These are phyloP conservation scores for Aelia acuminata DNA, from an alignment of 2,888 invertebrate species.

Conservation along the genomic window DNA sequence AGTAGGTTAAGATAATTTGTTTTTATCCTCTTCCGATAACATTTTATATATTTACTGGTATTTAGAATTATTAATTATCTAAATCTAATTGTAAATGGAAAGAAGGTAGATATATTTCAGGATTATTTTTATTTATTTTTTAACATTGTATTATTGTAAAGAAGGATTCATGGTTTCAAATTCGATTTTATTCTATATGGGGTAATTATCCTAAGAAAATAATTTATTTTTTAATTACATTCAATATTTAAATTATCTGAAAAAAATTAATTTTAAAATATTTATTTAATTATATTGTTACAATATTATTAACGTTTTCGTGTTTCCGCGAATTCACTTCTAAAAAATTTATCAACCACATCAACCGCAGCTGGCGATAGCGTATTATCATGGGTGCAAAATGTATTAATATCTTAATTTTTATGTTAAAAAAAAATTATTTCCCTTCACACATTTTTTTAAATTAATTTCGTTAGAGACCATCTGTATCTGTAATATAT, in stretches of 20 bases:
- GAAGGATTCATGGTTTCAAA: background rate
- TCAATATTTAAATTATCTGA: background rate
- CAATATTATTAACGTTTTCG: too few relatives aligned
- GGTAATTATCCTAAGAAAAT: too few relatives aligned
- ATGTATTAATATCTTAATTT: background rate
- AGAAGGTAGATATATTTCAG: background rate
- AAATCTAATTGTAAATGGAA: background rate
- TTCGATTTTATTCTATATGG: background rate
- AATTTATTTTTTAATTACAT: too few relatives aligned
- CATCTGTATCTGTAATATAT: too few relatives aligned
- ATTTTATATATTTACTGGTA: background rate
- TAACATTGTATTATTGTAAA: background rate
- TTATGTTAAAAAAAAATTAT: background rate
- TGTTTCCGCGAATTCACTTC: background rate
- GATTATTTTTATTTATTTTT: background rate
- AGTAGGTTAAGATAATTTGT: background rate
- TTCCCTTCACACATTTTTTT: too few relatives aligned
- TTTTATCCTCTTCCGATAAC: background rate
- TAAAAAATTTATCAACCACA: background rate
- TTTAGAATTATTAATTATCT: background rate
- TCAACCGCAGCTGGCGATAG: background rate
- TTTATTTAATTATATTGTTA: too few relatives aligned
- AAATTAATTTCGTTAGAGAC: background rate
- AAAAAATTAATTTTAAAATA: too few relatives aligned
- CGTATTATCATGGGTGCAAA: background rate